Evolutionary conservation across 2,888 invertebrate species (phyloP).

Genomic region (Agrotis exclamationis): DNA sequence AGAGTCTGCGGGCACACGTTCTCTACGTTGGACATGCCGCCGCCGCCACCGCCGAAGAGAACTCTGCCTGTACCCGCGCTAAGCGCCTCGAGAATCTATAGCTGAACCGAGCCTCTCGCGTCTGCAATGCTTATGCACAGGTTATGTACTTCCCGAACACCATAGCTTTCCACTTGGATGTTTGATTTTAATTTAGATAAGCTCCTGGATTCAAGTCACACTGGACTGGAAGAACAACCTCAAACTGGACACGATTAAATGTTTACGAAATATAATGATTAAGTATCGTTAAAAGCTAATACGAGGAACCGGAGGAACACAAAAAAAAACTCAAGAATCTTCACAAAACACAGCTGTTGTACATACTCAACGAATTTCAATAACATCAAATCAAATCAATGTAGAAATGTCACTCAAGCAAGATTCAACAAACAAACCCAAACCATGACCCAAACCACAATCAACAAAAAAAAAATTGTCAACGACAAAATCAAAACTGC

Average conservation of each 20-base stretch:
- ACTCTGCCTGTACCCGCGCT: constrained; percentile 9
- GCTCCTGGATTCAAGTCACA: background rate
- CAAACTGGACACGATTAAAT: background rate
- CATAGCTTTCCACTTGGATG: constrained; percentile 17
- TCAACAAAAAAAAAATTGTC: background rate
- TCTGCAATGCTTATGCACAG: constrained; percentile 22
- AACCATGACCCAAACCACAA: too few relatives aligned
- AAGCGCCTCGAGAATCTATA: background rate
- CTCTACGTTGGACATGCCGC: constrained; percentile 96
- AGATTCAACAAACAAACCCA: constrained; percentile 10
- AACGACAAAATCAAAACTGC: background rate
- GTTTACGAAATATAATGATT: background rate
- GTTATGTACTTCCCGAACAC: constrained; percentile 15
- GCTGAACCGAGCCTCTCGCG: constrained; percentile 2
- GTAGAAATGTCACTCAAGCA: background rate
- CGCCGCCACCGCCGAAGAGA: constrained; percentile 23
- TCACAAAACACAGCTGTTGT: background rate
- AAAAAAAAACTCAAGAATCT: background rate
- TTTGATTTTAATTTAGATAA: constrained; percentile 2
- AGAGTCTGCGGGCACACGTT: constrained; percentile 98
- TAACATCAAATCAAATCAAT: constrained; percentile 10
- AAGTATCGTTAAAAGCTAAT: background rate
- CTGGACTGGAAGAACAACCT: too few relatives aligned
- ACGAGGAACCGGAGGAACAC: background rate
- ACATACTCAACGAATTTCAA: constrained; percentile 3